Conservation (phyloP, 1,140 invertebrate genomes). For the Drosophila subpulchrella region DNA sequence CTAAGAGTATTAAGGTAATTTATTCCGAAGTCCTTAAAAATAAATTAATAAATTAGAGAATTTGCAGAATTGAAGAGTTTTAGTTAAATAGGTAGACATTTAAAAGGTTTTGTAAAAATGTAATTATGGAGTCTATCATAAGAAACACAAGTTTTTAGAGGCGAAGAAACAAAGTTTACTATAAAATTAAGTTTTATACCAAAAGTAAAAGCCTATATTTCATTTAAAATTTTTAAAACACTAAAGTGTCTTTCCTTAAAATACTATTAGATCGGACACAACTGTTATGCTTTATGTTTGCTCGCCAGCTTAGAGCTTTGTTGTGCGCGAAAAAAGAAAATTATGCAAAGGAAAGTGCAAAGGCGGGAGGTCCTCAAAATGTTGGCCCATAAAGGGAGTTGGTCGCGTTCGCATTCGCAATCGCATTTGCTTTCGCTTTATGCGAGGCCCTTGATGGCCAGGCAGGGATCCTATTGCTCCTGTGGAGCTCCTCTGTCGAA, state of each 20-base stretch:
- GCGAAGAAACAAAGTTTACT: no score
- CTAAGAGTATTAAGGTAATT: no score
- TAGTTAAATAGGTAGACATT: no score
- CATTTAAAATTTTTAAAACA: no score
- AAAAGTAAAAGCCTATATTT: no score
- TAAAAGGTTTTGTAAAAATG: no score
- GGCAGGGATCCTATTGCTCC: slow-evolving; percentile 19
- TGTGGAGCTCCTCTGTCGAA: neutral
- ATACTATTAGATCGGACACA: neutral
- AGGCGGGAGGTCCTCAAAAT: slow-evolving; percentile 22
- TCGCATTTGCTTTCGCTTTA: slow-evolving; percentile 45
- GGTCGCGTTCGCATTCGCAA: slow-evolving; percentile 8
- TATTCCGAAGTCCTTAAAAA: no score
- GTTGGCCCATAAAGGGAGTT: slow-evolving; percentile 48
- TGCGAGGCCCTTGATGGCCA: slow-evolving; percentile 32
- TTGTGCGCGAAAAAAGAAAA: slow-evolving; percentile 15
- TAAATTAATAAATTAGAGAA: no score
- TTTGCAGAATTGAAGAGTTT: no score
- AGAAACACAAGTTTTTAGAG: no score
- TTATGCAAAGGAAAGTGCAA: slow-evolving; percentile 26
- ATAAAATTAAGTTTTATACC: no score
- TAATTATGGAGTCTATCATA: no score
- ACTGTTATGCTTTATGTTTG: neutral
- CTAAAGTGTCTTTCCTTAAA: neutral
- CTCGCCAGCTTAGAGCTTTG: slow-evolving; percentile 20